Evolutionary conservation across 1,140 invertebrate genomes (phyloP).

Genomic region (Mycetomoellerius zeteki): DNA sequence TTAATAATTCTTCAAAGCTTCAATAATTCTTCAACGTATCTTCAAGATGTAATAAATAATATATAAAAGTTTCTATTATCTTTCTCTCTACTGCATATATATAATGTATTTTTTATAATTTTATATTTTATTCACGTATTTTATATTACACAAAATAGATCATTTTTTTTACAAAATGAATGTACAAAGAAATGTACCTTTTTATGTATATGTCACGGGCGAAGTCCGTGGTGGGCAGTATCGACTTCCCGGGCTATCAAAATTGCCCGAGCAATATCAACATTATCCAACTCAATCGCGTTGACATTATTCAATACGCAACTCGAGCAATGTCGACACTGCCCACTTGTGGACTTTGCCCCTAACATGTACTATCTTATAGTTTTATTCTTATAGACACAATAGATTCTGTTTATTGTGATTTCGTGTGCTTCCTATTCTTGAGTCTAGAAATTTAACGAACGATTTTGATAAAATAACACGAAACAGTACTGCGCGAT

Average conservation of each 20-base stretch:
- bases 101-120: background rate
- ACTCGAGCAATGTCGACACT: too few relatives aligned
- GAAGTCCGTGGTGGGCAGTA: too few relatives aligned
- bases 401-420: background rate
- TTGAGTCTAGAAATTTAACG: background rate
- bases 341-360: too few relatives aligned
- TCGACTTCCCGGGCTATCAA: too few relatives aligned
- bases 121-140: background rate
- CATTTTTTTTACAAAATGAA: background rate
- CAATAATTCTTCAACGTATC: background rate
- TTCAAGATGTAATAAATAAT: constrained; percentile 2
- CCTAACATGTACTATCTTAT: background rate
- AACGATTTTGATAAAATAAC: constrained; percentile 17
- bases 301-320: background rate
- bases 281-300: too few relatives aligned
- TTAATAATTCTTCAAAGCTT: background rate
- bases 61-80: background rate
- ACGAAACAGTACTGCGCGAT: background rate
- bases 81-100: background rate
- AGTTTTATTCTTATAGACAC: too few relatives aligned
- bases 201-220: too few relatives aligned
- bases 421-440: background rate
- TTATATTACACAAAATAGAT: background rate
- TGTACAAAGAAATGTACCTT: background rate
- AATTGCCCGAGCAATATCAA: too few relatives aligned